phyloP scores from a whole-genome alignment of 1,140 invertebrate genomes.

The Tigriopus japonicus region DNA sequence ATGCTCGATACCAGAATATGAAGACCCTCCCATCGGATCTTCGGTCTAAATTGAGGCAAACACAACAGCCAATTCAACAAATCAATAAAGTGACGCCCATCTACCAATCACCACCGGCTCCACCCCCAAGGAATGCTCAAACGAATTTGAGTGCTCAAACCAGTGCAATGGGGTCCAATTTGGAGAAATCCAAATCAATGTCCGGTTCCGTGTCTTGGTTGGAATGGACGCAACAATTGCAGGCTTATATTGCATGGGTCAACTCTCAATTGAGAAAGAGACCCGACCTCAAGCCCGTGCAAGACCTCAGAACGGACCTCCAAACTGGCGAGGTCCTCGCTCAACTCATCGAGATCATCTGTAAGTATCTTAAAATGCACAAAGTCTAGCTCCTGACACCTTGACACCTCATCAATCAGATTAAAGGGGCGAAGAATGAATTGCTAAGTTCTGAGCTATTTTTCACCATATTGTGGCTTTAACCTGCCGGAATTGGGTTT shows the following conservation, averaged over 20 bases:
- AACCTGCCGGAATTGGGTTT: no score
- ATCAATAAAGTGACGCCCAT: not conserved
- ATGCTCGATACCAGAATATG: not conserved
- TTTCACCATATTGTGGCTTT: no score
- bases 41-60: not conserved
- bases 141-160: no score
- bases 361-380: constrained; percentile 26
- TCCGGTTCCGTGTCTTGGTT: constrained; percentile 19
- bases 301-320: constrained; percentile 28
- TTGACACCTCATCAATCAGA: no score
- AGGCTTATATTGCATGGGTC: constrained; percentile 30
- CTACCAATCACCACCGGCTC: not conserved
- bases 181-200: not conserved
- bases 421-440: no score
- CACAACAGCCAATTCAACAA: not conserved
- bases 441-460: no score
- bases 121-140: not conserved
- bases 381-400: constrained; percentile 20
- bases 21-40: not conserved
- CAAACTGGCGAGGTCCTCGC: constrained; percentile 27
- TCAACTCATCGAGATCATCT: constrained; percentile 29
- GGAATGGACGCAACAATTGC: constrained; percentile 23
- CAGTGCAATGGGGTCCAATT: not conserved
- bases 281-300: constrained; percentile 23
- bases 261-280: constrained; percentile 30